These are phyloP conservation scores for Piscicola geometra DNA, from an alignment of 2,888 invertebrate species.

Conservation along the genomic window DNA sequence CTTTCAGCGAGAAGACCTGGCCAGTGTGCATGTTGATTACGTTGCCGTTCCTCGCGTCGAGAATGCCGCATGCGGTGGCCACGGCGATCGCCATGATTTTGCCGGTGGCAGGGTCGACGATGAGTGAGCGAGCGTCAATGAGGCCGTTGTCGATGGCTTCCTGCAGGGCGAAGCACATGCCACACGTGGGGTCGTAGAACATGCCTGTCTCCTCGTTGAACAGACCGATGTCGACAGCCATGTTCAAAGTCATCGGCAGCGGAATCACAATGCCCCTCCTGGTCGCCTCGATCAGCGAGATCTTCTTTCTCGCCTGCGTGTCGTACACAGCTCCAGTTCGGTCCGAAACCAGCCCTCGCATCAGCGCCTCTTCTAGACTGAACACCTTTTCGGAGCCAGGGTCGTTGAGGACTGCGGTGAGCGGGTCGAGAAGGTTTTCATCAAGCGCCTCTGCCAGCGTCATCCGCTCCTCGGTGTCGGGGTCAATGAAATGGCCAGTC, in stretches of 20 bases:
- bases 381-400: conserved; percentile 43
- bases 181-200: conserved; percentile 44
- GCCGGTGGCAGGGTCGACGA: conserved; percentile 45
- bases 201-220: conserved; percentile 44
- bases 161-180: conserved; percentile 43
- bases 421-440: conserved; percentile 41
- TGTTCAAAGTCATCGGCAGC: conserved; percentile 44
- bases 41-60: conserved; percentile 45
- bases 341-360: conserved; percentile 69
- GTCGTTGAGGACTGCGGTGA: conserved; percentile 44
- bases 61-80: conserved; percentile 44
- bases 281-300: conserved; percentile 78
- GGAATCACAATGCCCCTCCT: conserved; percentile 52
- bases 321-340: conserved; percentile 62
- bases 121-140: conserved; percentile 43
- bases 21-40: conserved; percentile 53
- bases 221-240: conserved; percentile 45
- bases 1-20: conserved; percentile 58
- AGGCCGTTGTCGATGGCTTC: conserved; percentile 44
- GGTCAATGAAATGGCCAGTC: conserved; percentile 67
- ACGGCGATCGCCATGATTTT: conserved; percentile 43
- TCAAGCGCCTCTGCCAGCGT: conserved; percentile 57
- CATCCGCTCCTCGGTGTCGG: conserved; percentile 72
- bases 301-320: conserved; percentile 58
- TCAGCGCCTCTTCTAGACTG: conserved; percentile 48